These are phyloP conservation scores for Dendrolimus pini DNA, from an alignment of 2,888 invertebrate species.

Conservation along the genomic window DNA sequence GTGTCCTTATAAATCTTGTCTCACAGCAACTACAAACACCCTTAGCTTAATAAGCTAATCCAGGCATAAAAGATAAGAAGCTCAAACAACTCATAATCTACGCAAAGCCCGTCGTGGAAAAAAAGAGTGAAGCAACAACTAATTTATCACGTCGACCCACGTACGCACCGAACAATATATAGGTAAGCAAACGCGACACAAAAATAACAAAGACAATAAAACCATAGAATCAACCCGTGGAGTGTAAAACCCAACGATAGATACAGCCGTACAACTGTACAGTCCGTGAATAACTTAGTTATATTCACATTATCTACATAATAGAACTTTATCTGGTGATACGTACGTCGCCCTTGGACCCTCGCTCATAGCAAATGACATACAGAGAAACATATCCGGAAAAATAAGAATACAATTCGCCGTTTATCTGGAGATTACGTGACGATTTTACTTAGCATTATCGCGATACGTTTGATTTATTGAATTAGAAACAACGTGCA, in stretches of 20 bases:
- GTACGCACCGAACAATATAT: conserved; percentile 54
- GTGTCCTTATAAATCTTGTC: too few species aligned
- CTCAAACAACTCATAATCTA: conserved; percentile 55
- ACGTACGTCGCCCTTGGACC: conserved; percentile 51
- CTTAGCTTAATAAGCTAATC: too few species aligned
- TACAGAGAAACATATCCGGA: conserved; percentile 33
- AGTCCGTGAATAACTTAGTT: conserved; percentile 69
- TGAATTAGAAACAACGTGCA: not conserved
- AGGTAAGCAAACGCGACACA: conserved; percentile 52
- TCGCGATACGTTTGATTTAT: not conserved
- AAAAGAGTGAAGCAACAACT: conserved; percentile 58
- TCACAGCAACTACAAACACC: too few species aligned
- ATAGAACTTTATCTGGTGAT: conserved; percentile 70
- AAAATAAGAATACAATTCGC: conserved; percentile 34
- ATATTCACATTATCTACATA: conserved; percentile 76
- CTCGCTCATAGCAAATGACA: conserved; percentile 41
- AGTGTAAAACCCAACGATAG: conserved; percentile 75
- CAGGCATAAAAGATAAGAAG: conserved; percentile 10
- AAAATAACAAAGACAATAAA: conserved; percentile 38
- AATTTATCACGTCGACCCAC: conserved; percentile 71
- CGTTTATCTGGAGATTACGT: conserved; percentile 35
- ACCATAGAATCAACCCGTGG: conserved; percentile 55
- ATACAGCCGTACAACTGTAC: conserved; percentile 54
- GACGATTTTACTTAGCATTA: not conserved
- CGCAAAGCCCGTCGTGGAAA: conserved; percentile 57